Conservation (phyloP, 2,797 vertebrate genomes). For the Pseudochirops corinnae region DNA sequence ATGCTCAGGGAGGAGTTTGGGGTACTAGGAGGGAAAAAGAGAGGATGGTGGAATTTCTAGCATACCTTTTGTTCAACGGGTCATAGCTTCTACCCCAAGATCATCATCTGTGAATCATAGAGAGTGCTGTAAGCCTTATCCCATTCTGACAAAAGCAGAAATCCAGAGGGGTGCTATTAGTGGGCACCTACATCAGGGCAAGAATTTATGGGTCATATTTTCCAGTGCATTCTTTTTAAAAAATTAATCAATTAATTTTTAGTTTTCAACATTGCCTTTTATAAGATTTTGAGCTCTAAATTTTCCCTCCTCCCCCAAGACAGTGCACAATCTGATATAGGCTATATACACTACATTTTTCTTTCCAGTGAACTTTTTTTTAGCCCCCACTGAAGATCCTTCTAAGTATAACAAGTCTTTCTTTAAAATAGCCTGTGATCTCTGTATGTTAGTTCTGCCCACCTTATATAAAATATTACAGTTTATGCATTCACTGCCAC, state of each 20-base stretch:
- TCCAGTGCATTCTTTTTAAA: neutral
- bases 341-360: neutral
- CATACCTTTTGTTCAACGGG: slow-evolving; percentile 23
- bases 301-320: too few species aligned
- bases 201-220: neutral
- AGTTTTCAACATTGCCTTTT: too few species aligned
- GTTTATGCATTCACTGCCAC: neutral
- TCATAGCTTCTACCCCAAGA: neutral
- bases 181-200: too few species aligned
- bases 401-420: neutral
- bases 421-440: neutral
- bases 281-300: too few species aligned
- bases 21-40: slow-evolving; percentile 45
- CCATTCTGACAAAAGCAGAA: neutral
- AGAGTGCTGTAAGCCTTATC: neutral
- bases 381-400: neutral
- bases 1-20: slow-evolving; percentile 29
- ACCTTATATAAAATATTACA: neutral
- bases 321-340: too few species aligned
- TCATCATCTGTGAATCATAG: slow-evolving; percentile 14
- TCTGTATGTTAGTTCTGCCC: neutral
- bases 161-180: neutral
- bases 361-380: neutral
- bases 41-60: slow-evolving; percentile 32
- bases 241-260: too few species aligned